phyloP scores from a whole-genome alignment of 2,113 vertebrate genomes.

The Gallinago jamesoni region DNA sequence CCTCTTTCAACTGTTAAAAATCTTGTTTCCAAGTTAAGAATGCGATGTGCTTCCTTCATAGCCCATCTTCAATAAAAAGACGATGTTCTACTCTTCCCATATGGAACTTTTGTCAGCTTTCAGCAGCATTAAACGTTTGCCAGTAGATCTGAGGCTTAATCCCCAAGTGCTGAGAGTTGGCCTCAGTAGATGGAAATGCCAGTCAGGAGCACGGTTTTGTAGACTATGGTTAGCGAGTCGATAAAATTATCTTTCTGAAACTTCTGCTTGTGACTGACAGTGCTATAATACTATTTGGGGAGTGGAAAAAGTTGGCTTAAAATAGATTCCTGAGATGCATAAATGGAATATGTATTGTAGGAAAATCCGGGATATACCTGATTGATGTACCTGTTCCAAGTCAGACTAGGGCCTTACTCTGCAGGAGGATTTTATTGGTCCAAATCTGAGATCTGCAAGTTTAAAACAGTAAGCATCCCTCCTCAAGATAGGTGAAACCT shows the following conservation, averaged over 20 bases:
- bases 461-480: not conserved
- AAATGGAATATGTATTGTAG: fast-evolving
- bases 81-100: not conserved
- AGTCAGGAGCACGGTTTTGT: not conserved
- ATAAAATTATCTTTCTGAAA: not conserved
- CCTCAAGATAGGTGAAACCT: not conserved
- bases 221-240: not conserved
- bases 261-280: not conserved
- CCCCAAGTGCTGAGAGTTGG: fast-evolving
- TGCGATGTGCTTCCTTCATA: not conserved
- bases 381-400: not conserved
- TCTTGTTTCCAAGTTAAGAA: not conserved
- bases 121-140: not conserved
- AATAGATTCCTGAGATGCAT: not conserved
- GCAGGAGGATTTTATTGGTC: not conserved
- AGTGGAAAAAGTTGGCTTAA: not conserved
- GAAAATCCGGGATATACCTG: not conserved
- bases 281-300: no score
- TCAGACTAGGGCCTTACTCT: not conserved
- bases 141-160: not conserved
- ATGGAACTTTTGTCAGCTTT: not conserved
- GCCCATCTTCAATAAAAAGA: not conserved
- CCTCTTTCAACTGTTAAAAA: not conserved
- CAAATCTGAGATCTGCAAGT: not conserved
- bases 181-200: not conserved